These are phyloP conservation scores for Sebastes taczanowskii DNA, from an alignment of 2,797 vertebrate species.

Conservation along the genomic window DNA sequence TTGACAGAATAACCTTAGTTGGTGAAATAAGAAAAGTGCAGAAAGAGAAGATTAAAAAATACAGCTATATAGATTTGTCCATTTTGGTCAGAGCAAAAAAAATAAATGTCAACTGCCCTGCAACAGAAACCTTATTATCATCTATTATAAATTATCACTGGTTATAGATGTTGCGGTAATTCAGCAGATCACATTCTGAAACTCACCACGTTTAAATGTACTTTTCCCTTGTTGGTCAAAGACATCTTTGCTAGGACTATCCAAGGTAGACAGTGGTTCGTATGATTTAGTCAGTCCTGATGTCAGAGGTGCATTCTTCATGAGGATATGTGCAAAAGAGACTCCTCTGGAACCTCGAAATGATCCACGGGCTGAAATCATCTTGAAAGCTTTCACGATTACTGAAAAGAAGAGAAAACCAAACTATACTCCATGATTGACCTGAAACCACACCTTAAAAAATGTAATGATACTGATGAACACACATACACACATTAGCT, in stretches of 20 bases:
- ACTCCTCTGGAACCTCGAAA: conserved; percentile 55
- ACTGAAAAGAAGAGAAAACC: conserved; percentile 3
- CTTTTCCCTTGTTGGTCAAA: not conserved
- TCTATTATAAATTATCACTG: not conserved
- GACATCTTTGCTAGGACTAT: not conserved
- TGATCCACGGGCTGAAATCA: conserved; percentile 54
- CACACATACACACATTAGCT: not conserved
- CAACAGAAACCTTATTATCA: not conserved
- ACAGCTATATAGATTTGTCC: not conserved
- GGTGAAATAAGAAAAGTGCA: not conserved
- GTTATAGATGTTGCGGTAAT: not conserved
- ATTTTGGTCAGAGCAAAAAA: not conserved
- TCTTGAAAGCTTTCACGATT: conserved; percentile 5
- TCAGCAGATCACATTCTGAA: not conserved
- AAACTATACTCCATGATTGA: not conserved
- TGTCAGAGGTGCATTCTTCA: conserved; percentile 38
- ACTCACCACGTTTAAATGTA: conserved; percentile 21
- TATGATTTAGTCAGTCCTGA: not conserved
- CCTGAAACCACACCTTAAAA: not conserved
- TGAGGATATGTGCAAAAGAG: conserved; percentile 57
- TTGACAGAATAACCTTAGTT: conserved; percentile 28
- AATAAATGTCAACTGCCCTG: not conserved
- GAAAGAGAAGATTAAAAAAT: not conserved
- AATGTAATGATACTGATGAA: not conserved
- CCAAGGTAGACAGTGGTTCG: fast-evolving